Evolutionary conservation across 2,888 invertebrate genomes (phyloP), one percentile per base, ranked within the genome.

Genomic region (Eilema sororculum): DNA sequence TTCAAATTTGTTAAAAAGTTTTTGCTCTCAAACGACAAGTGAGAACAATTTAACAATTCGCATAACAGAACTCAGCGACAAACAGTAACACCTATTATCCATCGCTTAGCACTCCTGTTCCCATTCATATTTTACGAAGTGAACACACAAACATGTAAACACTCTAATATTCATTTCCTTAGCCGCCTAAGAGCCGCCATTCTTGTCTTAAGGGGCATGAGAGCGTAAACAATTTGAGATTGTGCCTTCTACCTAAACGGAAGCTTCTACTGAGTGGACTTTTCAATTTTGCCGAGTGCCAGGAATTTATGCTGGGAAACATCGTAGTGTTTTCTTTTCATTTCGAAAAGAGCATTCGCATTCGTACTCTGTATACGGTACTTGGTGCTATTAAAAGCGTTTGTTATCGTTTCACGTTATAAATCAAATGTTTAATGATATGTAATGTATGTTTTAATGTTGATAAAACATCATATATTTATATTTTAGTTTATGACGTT

Each of bases 251-350:
- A 87, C 87, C 87, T 89, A 87, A 90, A 85, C 90, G 89, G 88
- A 89, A 91, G 87, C 87, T 87, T 79, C 84, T 85, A 87, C 89
- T 86, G 84, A 91, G 92, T 92, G 88, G 91, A 91, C 92, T 93
- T 93, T 93, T 91, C 92, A 93, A 93, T 94, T 94, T 93, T 89
- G 88, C 87, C 92, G 90, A 94, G 93, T 93, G 93, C 91, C 85
- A 86, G 84, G 90, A 90, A 90, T 92, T 90, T 87, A 90, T 90
- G 87, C 88, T 84, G 84, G 85, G 84, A 87, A 88, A 74, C 87
- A 85, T 84, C 81, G 87, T 84, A 86, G 85, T 91, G 89, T 93
- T 92, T 91, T 91, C 91, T 90, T 93, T 93, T 91, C 91, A 92
- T 93, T 90, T 88, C 70, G 81, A 90, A 93, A 92, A 92, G 91